phyloP scores from a whole-genome alignment of 2,797 vertebrate genomes.

The Crocidura indochinensis region DNA sequence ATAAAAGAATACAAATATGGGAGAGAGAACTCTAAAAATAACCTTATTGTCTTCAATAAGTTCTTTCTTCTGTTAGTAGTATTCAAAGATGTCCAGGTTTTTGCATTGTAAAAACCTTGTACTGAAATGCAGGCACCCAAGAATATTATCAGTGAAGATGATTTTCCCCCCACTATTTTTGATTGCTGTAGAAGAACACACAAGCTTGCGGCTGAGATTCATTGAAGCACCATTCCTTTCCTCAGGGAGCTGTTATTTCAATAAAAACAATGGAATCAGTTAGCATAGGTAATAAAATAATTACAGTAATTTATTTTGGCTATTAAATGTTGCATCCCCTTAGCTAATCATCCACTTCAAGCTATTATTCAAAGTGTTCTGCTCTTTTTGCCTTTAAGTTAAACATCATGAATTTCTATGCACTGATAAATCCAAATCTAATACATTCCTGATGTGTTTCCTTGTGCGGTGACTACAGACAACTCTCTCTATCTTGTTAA shows the following conservation, averaged over 20 bases:
- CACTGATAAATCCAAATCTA: constrained; percentile 86
- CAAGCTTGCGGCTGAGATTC: constrained; percentile 85
- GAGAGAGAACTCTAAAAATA: constrained; percentile 71
- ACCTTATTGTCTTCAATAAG: constrained; percentile 78
- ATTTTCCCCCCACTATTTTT: constrained; percentile 87
- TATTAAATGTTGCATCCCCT: constrained; percentile 89
- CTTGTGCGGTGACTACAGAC: constrained; percentile 66
- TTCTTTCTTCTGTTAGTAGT: constrained; percentile 53
- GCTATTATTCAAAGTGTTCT: constrained; percentile 88
- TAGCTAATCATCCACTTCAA: constrained; percentile 90
- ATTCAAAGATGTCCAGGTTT: constrained; percentile 81
- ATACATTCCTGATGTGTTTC: constrained; percentile 86
- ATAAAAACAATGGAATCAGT: constrained; percentile 91
- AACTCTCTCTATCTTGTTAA: constrained; percentile 78
- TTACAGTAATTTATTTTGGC: constrained; percentile 91
- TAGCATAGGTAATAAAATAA: constrained; percentile 92
- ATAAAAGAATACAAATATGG: neutral
- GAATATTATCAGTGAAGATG: constrained; percentile 84
- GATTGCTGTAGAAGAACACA: constrained; percentile 85
- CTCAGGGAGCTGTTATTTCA: constrained; percentile 89
- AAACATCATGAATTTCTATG: constrained; percentile 86
- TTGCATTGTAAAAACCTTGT: constrained; percentile 68
- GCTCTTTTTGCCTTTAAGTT: constrained; percentile 88
- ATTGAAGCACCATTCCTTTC: constrained; percentile 86
- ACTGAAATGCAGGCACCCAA: constrained; percentile 70